A percentile compares a stretch with the other conserved stretches of the same genome.
phyloP scores from a whole-genome alignment of 1,140 invertebrate species.

The Dinothrombium tinctorium region DNA sequence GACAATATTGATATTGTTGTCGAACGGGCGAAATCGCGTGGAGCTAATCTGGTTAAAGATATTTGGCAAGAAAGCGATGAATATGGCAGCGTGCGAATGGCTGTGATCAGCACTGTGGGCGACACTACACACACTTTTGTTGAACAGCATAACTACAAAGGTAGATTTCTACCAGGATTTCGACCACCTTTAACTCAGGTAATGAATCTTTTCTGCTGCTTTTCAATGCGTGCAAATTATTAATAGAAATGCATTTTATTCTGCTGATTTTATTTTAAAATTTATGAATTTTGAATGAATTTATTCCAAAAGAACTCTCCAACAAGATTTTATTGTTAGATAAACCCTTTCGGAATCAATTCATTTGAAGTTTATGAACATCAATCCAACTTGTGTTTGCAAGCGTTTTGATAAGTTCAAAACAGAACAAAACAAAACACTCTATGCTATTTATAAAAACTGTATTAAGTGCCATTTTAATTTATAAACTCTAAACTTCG shows the following conservation, averaged over 20 bases:
- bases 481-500: too few species aligned
- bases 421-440: too few species aligned
- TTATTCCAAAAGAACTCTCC: too few species aligned
- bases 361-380: too few species aligned
- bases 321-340: too few species aligned
- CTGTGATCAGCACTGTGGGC: constrained; percentile 79
- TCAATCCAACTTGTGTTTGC: too few species aligned
- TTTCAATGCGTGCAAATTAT: neutral
- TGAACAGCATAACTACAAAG: constrained; percentile 63
- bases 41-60: neutral
- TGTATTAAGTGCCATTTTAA: too few species aligned
- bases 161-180: constrained; percentile 69
- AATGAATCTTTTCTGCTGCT: constrained; percentile 16
- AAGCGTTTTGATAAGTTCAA: too few species aligned
- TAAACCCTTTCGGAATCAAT: too few species aligned
- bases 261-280: constrained; percentile 8
- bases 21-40: neutral
- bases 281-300: neutral
- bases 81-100: constrained; percentile 38
- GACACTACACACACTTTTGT: constrained; percentile 89
- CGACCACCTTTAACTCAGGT: constrained; percentile 28
- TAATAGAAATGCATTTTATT: neutral
- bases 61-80: constrained; percentile 7
- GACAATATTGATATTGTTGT: constrained; percentile 51
- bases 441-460: too few species aligned